Evolutionary conservation across 1,140 invertebrate species (phyloP).

Genomic region (Bombus vancouverensis): DNA sequence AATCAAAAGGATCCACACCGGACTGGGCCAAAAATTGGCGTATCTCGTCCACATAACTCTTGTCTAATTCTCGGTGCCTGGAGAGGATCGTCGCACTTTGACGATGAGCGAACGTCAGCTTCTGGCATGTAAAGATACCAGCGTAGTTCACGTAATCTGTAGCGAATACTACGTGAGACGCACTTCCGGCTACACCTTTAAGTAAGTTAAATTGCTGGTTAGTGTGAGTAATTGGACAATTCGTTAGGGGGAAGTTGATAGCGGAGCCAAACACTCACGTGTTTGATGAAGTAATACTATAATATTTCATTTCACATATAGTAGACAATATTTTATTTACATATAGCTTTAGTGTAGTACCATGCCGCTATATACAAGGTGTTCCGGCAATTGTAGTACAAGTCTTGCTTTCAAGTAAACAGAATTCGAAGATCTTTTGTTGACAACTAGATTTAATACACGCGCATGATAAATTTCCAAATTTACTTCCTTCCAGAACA

Average conservation of each 20-base stretch:
- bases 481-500: too few relatives aligned
- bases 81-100: conserved; percentile 91
- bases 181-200: conserved; percentile 88
- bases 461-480: too few relatives aligned
- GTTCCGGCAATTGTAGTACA: too few relatives aligned
- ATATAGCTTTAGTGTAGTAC: too few relatives aligned
- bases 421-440: too few relatives aligned
- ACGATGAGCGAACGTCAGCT: conserved; percentile 87
- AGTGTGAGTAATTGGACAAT: neutral
- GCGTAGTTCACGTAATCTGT: conserved; percentile 91
- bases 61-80: conserved; percentile 87
- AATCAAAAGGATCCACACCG: conserved; percentile 88
- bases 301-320: neutral
- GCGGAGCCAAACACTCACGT: too few relatives aligned
- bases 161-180: conserved; percentile 88
- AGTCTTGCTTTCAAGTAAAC: too few relatives aligned
- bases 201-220: neutral
- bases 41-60: conserved; percentile 86
- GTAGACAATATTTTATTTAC: too few relatives aligned
- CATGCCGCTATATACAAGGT: too few relatives aligned
- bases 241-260: neutral
- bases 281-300: neutral
- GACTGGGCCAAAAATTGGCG: conserved; percentile 84
- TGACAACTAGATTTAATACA: too few relatives aligned
- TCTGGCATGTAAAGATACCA: conserved; percentile 91